Conservation (phyloP, 2,888 invertebrate genomes). For the Oscheius onirici region DNA sequence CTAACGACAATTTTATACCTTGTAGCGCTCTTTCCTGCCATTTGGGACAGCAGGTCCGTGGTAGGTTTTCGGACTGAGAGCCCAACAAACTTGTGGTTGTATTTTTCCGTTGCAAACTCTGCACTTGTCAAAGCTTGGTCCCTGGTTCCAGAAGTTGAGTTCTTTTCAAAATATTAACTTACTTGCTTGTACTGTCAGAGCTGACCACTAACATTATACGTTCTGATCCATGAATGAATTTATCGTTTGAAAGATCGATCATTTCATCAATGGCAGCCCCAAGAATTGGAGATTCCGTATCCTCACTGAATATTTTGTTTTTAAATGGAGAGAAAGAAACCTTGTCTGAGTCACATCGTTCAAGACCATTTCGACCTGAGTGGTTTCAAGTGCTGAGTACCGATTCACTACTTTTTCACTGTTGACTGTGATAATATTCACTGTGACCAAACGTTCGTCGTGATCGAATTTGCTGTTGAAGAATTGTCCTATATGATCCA, state of each 20-base stretch:
- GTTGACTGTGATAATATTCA: conserved; percentile 63
- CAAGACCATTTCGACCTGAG: conserved; percentile 38
- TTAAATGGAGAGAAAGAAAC: background rate
- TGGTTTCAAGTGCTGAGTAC: conserved; percentile 32
- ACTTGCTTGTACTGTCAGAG: conserved; percentile 63
- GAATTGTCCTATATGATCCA: conserved; percentile 53
- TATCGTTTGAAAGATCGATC: conserved; percentile 53
- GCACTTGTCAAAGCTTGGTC: conserved; percentile 58
- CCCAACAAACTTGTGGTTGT: conserved; percentile 57
- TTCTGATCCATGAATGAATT: conserved; percentile 56
- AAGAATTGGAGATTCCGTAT: conserved; percentile 58
- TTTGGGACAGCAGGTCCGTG: conserved; percentile 52
- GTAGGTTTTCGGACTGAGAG: conserved; percentile 59
- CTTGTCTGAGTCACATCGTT: conserved; percentile 26
- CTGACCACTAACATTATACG: conserved; percentile 60
- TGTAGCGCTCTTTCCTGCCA: conserved; percentile 52
- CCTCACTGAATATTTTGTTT: conserved; percentile 41
- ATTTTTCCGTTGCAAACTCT: conserved; percentile 53
- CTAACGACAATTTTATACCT: conserved; percentile 42
- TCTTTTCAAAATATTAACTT: background rate
- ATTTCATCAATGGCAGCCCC: conserved; percentile 61
- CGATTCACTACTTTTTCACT: conserved; percentile 52
- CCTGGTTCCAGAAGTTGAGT: conserved; percentile 23
- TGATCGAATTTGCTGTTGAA: conserved; percentile 51
- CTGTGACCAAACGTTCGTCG: conserved; percentile 43